These are phyloP conservation scores for Columba janthina DNA, from an alignment of 2,113 vertebrate species.

Conservation along the genomic window DNA sequence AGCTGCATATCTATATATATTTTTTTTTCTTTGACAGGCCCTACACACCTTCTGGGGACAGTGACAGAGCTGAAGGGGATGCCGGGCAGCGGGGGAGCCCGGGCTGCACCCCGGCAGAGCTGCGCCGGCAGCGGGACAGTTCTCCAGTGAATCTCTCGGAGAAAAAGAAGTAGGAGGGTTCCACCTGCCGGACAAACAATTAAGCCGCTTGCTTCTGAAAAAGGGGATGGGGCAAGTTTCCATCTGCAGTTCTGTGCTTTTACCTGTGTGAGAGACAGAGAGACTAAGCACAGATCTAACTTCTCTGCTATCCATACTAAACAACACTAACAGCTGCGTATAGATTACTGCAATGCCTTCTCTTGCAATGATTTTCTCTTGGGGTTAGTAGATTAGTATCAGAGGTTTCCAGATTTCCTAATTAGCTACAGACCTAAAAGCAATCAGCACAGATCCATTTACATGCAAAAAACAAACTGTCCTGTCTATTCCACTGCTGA, in stretches of 20 bases:
- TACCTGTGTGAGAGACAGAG: neutral
- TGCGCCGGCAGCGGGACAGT: accelerated
- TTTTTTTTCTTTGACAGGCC: neutral
- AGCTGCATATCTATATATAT: neutral
- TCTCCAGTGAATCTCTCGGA: accelerated
- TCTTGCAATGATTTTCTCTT: neutral
- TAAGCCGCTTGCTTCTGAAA: neutral
- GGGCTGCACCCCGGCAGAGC: neutral
- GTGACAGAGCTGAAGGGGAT: neutral
- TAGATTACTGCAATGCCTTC: neutral
- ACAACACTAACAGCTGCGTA: neutral
- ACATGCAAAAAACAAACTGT: neutral
- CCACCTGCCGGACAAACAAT: conserved; percentile 54
- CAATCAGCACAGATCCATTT: neutral
- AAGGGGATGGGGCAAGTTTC: neutral
- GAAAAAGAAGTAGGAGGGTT: conserved; percentile 44
- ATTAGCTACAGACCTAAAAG: neutral
- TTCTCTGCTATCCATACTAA: neutral
- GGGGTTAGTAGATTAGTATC: neutral
- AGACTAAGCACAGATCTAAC: no score
- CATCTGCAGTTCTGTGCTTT: accelerated
- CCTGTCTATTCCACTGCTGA: neutral
- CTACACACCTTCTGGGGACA: accelerated
- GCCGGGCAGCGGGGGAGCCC: neutral
- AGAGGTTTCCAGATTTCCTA: neutral